phyloP scores from a whole-genome alignment of 2,888 invertebrate genomes.

The Acronicta psi region DNA sequence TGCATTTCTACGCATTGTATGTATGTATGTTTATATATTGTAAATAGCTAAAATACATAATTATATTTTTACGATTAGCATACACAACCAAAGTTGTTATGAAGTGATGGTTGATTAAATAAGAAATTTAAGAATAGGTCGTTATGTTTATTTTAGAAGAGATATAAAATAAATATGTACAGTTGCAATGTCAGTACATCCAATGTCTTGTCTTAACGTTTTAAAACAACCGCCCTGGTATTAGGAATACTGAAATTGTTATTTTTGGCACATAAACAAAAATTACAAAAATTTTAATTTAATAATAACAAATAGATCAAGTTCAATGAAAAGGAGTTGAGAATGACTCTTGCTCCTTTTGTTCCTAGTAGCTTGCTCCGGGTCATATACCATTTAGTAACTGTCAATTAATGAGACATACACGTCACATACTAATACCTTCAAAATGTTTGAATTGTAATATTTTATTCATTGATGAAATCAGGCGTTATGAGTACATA shows the following conservation, averaged over 20 bases:
- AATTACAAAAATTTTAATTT: constrained; percentile 56
- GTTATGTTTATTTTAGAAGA: constrained; percentile 86
- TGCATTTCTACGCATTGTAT: constrained; percentile 90
- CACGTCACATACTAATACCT: constrained; percentile 71
- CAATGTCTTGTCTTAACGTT: constrained; percentile 81
- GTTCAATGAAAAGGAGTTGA: constrained; percentile 63
- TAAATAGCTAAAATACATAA: constrained; percentile 86
- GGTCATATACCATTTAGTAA: constrained; percentile 75
- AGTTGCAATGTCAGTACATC: constrained; percentile 77
- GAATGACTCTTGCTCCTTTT: constrained; percentile 74
- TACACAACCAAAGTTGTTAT: constrained; percentile 90
- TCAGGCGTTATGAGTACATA: constrained; percentile 90
- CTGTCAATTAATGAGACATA: constrained; percentile 84
- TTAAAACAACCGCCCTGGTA: constrained; percentile 86
- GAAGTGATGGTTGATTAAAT: constrained; percentile 89
- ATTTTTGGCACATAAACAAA: constrained; percentile 77
- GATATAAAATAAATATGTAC: constrained; percentile 76
- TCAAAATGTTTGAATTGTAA: constrained; percentile 74
- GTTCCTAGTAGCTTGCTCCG: constrained; percentile 85
- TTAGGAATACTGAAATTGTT: constrained; percentile 84
- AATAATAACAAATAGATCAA: constrained; percentile 59
- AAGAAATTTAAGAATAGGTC: constrained; percentile 86
- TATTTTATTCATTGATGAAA: constrained; percentile 79
- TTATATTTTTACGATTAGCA: constrained; percentile 89
- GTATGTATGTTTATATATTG: constrained; percentile 89